Evolutionary conservation across 1,140 invertebrate genomes (phyloP).

Genomic region (Temnothorax longispinosus): DNA sequence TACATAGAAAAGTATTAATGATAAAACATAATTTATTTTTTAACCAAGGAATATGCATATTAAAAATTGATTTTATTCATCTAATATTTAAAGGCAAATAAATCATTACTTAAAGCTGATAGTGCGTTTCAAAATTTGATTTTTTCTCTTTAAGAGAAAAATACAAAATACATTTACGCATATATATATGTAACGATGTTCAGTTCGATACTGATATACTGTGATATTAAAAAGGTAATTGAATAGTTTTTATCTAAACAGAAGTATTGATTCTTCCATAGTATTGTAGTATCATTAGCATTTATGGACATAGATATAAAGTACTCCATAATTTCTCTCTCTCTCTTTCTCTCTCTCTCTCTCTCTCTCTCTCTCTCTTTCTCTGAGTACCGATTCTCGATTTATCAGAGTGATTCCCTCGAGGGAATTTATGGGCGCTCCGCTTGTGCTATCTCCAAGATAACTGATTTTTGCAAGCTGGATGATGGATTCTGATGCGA

Average conservation of each 20-base stretch:
- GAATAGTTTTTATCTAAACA: neutral
- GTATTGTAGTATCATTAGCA: neutral
- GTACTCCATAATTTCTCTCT: slow-evolving; percentile 34
- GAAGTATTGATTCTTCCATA: neutral
- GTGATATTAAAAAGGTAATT: neutral
- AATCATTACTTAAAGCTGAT: neutral
- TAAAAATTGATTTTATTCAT: neutral
- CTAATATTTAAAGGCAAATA: neutral
- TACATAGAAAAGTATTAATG: neutral
- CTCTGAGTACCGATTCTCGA: slow-evolving; percentile 47
- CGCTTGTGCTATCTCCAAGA: slow-evolving; percentile 18
- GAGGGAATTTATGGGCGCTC: slow-evolving; percentile 45
- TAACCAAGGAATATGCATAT: neutral
- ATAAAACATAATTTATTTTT: neutral
- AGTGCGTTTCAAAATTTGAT: neutral
- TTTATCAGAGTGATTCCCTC: slow-evolving; percentile 53
- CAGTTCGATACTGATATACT: neutral
- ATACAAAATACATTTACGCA: neutral
- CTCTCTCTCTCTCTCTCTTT: neutral
- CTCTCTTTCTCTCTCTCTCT: neutral
- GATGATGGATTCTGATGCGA: slow-evolving; percentile 44
- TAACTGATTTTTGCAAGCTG: slow-evolving; percentile 16
- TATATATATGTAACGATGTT: neutral
- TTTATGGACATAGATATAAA: slow-evolving; percentile 19
- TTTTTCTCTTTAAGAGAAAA: neutral